phyloP scores from a whole-genome alignment of 2,888 invertebrate species.

The Torymus auratus region DNA sequence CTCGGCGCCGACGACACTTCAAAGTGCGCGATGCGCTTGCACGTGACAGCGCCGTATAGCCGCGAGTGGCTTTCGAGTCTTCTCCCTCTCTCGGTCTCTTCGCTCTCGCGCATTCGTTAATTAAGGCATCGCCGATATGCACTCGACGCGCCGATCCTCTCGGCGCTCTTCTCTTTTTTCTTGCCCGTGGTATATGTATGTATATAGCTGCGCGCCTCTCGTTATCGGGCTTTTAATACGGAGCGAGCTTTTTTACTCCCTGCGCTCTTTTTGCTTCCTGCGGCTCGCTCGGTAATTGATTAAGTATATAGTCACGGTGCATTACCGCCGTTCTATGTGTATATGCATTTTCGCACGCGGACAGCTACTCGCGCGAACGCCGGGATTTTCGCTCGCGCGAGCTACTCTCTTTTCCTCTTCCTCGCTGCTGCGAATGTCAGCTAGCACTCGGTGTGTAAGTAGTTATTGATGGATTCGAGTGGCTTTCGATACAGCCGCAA shows the following conservation, averaged over 20 bases:
- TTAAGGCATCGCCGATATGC: conserved; percentile 18
- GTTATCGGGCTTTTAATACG: conserved; percentile 28
- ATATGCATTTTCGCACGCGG: too few relatives aligned
- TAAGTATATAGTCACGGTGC: conserved; percentile 18
- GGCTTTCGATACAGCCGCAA: conserved; percentile 3
- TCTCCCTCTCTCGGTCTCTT: neutral
- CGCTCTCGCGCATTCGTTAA: conserved; percentile 8
- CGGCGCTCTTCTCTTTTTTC: neutral
- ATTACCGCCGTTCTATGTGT: neutral
- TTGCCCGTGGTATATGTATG: neutral
- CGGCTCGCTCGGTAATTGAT: conserved; percentile 19
- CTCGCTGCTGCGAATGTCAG: too few relatives aligned
- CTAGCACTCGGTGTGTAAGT: neutral
- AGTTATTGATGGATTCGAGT: conserved; percentile 22
- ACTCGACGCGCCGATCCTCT: too few relatives aligned
- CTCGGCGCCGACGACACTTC: conserved; percentile 8
- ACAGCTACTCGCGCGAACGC: too few relatives aligned
- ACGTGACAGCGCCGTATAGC: too few relatives aligned
- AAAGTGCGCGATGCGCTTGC: conserved; percentile 4
- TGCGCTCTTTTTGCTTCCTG: neutral
- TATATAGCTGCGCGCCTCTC: neutral
- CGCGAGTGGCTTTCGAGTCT: neutral
- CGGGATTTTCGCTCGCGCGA: too few relatives aligned
- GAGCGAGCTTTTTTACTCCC: neutral
- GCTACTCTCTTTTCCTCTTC: too few relatives aligned